Conservation (phyloP, 37 sponge, comb jelly and placozoan genomes). For the Lycopodina hypogea region DNA sequence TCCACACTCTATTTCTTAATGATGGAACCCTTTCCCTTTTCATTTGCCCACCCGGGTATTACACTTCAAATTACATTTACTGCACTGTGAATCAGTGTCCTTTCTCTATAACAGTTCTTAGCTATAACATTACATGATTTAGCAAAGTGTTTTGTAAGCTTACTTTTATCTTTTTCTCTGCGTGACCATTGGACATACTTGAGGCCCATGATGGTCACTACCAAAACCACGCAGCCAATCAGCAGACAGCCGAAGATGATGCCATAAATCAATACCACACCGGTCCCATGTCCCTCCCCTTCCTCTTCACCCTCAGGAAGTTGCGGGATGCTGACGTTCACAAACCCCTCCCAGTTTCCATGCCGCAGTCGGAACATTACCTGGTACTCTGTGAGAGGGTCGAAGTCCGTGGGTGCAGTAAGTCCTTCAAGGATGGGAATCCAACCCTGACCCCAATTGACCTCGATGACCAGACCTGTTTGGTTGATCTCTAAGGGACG, state of each 20-base stretch:
- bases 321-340: background rate
- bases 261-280: constrained; percentile 31
- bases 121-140: background rate
- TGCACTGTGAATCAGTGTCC: background rate
- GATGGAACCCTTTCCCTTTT: background rate
- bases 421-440: background rate
- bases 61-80: background rate
- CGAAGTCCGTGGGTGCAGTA: background rate
- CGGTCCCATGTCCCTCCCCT: background rate
- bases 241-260: constrained; percentile 18
- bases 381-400: background rate
- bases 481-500: background rate
- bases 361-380: constrained; percentile 1
- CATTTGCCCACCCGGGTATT: background rate
- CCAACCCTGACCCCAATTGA: constrained; percentile 10
- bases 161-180: constrained; percentile 46
- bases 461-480: background rate
- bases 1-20: too few relatives aligned
- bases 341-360: constrained; percentile 4
- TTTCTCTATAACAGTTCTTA: background rate
- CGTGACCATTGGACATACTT: constrained; percentile 50
- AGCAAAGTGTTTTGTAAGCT: background rate
- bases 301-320: background rate
- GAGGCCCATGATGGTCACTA: constrained; percentile 31
- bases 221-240: constrained; percentile 2